Percentiles rank a stretch among this genome's conserved stretches.
These are phyloP conservation scores for Hyposoter didymator DNA, from an alignment of 2,888 invertebrate genomes.

Conservation along the genomic window DNA sequence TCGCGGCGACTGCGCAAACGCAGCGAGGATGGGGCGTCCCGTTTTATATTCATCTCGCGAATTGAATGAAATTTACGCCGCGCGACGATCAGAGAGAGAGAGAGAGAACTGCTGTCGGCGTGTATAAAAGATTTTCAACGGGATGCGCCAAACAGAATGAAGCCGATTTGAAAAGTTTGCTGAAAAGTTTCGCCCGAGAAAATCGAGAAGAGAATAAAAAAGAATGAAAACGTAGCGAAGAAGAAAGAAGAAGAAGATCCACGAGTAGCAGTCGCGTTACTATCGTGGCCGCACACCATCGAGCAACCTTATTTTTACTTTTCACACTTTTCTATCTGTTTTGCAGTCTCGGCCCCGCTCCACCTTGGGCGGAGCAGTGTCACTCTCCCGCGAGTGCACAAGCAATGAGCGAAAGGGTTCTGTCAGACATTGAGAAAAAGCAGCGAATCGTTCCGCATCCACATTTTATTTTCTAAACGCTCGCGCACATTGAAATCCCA, in stretches of 20 bases:
- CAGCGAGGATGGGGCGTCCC: conserved; percentile 3
- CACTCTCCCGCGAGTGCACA: conserved; percentile 30
- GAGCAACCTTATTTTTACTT: conserved; percentile 13
- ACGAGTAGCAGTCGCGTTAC: conserved; percentile 28
- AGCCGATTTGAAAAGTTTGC: conserved; percentile 60
- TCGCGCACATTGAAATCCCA: conserved; percentile 49
- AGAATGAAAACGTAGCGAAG: not conserved
- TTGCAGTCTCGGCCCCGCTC: not conserved
- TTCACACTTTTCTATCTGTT: conserved; percentile 22
- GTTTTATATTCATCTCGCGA: conserved; percentile 27
- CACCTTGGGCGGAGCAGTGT: not conserved
- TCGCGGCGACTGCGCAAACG: no score
- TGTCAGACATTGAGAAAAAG: conserved; percentile 52
- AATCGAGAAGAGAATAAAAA: not conserved
- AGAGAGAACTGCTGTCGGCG: not conserved
- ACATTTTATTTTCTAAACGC: conserved; percentile 29
- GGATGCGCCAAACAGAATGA: conserved; percentile 14
- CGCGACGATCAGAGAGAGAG: conserved; percentile 14
- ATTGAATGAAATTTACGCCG: conserved; percentile 48
- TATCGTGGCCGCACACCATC: conserved; percentile 37
- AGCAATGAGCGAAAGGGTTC: conserved; percentile 56
- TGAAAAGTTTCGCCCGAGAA: conserved; percentile 41
- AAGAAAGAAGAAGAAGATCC: conserved; percentile 23
- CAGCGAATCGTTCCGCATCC: conserved; percentile 52
- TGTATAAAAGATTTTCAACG: conserved; percentile 29